Conservation (phyloP, 2,888 invertebrate genomes). For the Epicampocera succincta region DNA sequence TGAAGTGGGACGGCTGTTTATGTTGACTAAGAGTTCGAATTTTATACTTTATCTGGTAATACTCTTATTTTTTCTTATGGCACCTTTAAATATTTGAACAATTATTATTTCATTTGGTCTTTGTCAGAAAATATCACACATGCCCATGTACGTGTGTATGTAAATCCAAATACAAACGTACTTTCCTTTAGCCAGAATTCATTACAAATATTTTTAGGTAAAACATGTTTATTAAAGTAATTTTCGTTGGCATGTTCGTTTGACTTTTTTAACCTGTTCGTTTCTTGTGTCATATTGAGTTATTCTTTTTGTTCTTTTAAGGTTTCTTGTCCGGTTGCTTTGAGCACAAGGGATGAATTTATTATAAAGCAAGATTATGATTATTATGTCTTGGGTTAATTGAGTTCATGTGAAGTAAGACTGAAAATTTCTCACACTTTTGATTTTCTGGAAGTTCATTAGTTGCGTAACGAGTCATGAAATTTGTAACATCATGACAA, state of each 20-base stretch:
- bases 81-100: too few species aligned
- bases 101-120: too few species aligned
- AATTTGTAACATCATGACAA: slow-evolving; percentile 17
- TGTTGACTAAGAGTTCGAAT: too few species aligned
- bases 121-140: too few species aligned
- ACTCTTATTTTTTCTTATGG: too few species aligned
- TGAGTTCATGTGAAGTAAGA: not conserved
- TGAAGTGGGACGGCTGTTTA: too few species aligned
- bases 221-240: slow-evolving; percentile 41
- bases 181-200: too few species aligned
- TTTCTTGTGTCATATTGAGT: slow-evolving; percentile 6
- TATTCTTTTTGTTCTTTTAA: slow-evolving; percentile 6
- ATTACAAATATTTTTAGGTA: slow-evolving; percentile 8
- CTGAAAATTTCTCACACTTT: slow-evolving; percentile 42
- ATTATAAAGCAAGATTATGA: not conserved
- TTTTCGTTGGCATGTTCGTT: slow-evolving; percentile 8
- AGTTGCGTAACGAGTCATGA: slow-evolving; percentile 50
- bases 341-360: slow-evolving; percentile 27
- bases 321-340: slow-evolving; percentile 17
- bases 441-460: slow-evolving; percentile 24
- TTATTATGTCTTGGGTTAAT: not conserved
- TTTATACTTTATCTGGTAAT: too few species aligned
- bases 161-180: too few species aligned
- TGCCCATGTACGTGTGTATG: too few species aligned
- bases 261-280: slow-evolving; percentile 3